Percentiles rank a stretch among this genome's conserved stretches.
Conservation (phyloP, 2,113 vertebrate species). For the Sylvia atricapilla region DNA sequence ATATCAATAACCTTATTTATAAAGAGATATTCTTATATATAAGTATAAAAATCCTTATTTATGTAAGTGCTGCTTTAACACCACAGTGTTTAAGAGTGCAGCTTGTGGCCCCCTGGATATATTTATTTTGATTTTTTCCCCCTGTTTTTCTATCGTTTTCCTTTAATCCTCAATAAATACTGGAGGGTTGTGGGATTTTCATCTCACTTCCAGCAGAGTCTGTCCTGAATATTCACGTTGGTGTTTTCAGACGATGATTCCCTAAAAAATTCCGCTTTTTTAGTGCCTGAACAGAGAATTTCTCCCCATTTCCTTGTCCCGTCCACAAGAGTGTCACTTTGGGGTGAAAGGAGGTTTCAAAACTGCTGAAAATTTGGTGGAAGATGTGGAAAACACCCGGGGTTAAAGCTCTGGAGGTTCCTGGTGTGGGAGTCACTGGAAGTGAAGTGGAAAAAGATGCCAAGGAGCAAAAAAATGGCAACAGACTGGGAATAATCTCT, state of each 20-base stretch:
- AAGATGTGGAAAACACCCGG: neutral
- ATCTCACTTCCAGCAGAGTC: neutral
- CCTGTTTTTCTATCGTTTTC: neutral
- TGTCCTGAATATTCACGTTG: fast-evolving
- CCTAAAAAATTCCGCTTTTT: neutral
- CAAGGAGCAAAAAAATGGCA: neutral
- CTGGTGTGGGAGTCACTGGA: neutral
- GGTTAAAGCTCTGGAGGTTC: neutral
- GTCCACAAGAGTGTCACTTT: neutral
- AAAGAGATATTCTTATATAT: neutral
- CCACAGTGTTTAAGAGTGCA: neutral
- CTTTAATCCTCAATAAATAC: neutral
- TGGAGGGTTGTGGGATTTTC: neutral
- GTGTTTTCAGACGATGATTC: neutral
- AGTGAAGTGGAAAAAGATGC: neutral
- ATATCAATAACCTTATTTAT: neutral
- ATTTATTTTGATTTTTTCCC: neutral
- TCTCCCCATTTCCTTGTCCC: neutral
- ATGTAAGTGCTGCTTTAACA: neutral
- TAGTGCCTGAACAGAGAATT: neutral
- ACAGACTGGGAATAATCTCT: neutral
- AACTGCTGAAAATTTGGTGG: neutral
- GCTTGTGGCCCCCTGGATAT: fast-evolving
- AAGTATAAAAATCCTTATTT: neutral
- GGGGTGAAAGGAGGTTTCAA: neutral